Evolutionary conservation across 1,140 invertebrate species (phyloP), one percentile per base, ranked within the genome.

Genomic region (Chrysomallon squamiferum): DNA sequence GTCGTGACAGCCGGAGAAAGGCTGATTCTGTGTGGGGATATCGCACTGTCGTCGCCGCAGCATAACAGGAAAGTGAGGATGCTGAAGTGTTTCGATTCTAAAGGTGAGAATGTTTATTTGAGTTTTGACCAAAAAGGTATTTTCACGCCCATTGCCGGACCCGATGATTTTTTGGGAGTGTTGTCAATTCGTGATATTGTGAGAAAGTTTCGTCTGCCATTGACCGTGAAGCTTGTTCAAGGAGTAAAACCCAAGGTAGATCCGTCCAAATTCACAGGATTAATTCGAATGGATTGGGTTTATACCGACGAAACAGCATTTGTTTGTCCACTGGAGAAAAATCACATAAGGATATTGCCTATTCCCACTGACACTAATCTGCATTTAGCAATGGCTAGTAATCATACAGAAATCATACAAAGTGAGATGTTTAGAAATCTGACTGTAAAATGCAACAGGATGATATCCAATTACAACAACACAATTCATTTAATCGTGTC

Each of bases 151-250:
- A 87, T 97, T 27, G 95, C 95, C 33, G 90, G 92, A 77, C 93
- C 94, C 83, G 93, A 95, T 74, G 95, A 95, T 84, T 95, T 97
- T 68, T 93, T 93, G 79, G 95, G 95, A 6, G 94, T 96, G 15
- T 94, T 95, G 83, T 93, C 72, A 38, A 85, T 87, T 38, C 90
- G 92, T 75, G 95, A 94, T 77, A 88, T 97, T 58, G 85, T 96
- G 38, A 91, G 90, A 68, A 95, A 96, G 81, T 85, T 84, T 66
- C 87, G 95, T 64, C 88, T 97, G 84, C 95, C 95, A 2, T 87
- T 97, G 56, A 96, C 95, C 59, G 95, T 96, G 1, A 86, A 95
- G 78, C 87, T 97, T 69, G 93, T 96, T 1, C 93, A 95, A 76
- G 95, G 95, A 22, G 92, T 81, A 90, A 69, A 90, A 91, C 35